A percentile compares a stretch with the other conserved stretches of the same genome.
These are phyloP conservation scores for Falco biarmicus DNA, from an alignment of 2,797 vertebrate species.

Conservation along the genomic window DNA sequence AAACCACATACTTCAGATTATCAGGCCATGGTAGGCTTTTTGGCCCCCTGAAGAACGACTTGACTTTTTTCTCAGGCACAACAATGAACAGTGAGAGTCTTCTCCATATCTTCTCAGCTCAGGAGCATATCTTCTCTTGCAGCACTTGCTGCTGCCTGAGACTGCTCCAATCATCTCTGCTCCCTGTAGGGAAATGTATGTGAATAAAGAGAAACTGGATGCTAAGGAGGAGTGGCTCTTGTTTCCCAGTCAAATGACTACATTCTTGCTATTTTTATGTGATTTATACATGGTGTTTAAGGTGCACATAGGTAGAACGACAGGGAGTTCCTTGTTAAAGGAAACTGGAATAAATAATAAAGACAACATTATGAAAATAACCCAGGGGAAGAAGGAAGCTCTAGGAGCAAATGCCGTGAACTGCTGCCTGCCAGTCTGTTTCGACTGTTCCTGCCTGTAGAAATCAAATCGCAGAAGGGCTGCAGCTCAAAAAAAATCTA, in stretches of 20 bases:
- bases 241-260: neutral
- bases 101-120: neutral
- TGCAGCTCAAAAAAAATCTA: neutral
- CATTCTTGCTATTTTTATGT: neutral
- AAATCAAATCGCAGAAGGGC: neutral
- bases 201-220: neutral
- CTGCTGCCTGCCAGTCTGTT: neutral
- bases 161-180: fast-evolving
- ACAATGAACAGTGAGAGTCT: neutral
- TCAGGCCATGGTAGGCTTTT: neutral
- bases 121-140: neutral
- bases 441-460: neutral
- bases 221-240: neutral
- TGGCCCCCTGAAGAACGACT: neutral
- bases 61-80: neutral
- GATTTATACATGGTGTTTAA: neutral
- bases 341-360: neutral
- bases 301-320: fast-evolving
- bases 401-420: neutral
- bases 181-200: neutral
- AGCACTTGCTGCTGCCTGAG: fast-evolving
- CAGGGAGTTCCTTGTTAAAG: neutral
- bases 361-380: neutral
- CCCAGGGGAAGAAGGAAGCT: neutral
- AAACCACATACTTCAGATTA: neutral